Evolutionary conservation across 2,888 invertebrate genomes (phyloP).

Genomic region (Piscicola geometra): DNA sequence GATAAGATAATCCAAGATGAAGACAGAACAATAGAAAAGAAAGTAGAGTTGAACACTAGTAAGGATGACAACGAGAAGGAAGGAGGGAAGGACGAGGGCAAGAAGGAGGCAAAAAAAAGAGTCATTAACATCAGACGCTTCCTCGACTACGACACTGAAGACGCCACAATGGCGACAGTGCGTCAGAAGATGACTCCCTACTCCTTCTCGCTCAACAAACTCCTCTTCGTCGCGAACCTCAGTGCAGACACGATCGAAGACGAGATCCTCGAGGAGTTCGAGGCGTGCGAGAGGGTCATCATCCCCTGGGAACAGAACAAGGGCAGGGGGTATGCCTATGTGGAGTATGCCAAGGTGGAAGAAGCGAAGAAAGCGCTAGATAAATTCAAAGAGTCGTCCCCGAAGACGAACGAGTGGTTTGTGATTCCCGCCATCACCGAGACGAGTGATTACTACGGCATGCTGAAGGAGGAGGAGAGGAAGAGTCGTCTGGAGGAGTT

Average conservation of each 20-base stretch:
- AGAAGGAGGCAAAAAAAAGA: not conserved
- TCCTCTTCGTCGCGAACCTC: conserved; percentile 1
- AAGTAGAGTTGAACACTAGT: too few species aligned
- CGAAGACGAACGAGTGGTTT: not conserved
- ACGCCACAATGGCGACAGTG: not conserved
- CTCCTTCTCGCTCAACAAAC: not conserved
- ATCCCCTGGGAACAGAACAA: not conserved
- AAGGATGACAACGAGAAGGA: too few species aligned
- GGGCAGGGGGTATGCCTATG: not conserved
- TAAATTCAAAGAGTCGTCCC: not conserved
- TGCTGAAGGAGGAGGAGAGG: not conserved
- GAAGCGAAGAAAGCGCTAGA: not conserved
- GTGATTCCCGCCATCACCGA: conserved; percentile 1
- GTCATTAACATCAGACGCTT: not conserved
- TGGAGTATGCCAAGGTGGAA: not conserved
- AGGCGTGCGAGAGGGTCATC: conserved; percentile 6
- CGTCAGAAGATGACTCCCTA: not conserved
- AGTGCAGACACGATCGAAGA: not conserved
- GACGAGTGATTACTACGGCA: not conserved
- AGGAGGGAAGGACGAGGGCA: too few species aligned
- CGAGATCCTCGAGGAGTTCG: not conserved
- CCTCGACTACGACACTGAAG: not conserved
- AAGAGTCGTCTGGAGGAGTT: not conserved
- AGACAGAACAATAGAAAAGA: too few species aligned
- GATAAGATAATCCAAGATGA: too few species aligned